Evolutionary conservation across 2,888 invertebrate genomes (phyloP).

Genomic region (Pristionchus entomophagus): DNA sequence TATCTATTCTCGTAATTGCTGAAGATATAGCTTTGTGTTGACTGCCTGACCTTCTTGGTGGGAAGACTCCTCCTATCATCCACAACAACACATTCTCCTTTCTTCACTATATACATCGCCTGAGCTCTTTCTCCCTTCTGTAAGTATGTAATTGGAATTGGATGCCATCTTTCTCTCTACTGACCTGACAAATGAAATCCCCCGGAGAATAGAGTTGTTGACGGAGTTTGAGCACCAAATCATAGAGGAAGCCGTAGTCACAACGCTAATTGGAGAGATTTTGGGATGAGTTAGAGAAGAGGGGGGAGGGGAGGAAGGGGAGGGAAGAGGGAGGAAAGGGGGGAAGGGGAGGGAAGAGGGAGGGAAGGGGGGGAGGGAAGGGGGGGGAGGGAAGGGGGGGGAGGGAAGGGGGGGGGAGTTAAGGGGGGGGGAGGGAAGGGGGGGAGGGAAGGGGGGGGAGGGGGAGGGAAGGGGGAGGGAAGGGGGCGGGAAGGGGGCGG

Average conservation of each 20-base stretch:
- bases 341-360: background rate
- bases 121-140: constrained; percentile 48
- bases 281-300: too few species aligned
- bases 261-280: constrained; percentile 55
- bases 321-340: background rate
- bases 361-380: background rate
- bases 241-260: constrained; percentile 66
- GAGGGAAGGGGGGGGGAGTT: background rate
- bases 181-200: constrained; percentile 65
- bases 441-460: background rate
- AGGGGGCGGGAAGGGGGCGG: background rate
- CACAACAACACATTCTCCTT: constrained; percentile 59
- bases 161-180: background rate
- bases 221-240: constrained; percentile 67
- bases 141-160: background rate
- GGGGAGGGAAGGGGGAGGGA: background rate
- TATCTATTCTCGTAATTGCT: background rate
- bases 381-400: background rate
- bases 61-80: constrained; percentile 48
- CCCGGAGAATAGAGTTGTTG: constrained; percentile 72
- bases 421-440: background rate
- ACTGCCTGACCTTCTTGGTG: background rate
- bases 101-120: constrained; percentile 72
- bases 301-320: too few species aligned
- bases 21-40: background rate